phyloP scores from a whole-genome alignment of 2,797 vertebrate genomes.

The Xerus rutilus region DNA sequence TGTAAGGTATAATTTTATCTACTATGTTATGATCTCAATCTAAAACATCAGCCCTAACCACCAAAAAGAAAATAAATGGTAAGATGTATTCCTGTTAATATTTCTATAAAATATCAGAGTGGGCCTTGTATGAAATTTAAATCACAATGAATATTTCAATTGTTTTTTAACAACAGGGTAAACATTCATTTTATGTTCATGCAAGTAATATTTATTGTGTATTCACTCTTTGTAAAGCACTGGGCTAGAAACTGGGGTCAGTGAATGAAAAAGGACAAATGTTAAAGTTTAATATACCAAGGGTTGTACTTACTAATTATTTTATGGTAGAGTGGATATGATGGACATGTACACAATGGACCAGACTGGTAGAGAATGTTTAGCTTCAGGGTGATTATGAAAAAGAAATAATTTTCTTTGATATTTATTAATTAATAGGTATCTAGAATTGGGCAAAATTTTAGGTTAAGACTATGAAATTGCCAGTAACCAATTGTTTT shows the following conservation, averaged over 20 bases:
- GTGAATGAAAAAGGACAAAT: constrained; percentile 21
- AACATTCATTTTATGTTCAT: background rate
- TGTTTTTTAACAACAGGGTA: constrained; percentile 37
- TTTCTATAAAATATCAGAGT: background rate
- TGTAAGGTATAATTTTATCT: background rate
- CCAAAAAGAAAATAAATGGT: background rate
- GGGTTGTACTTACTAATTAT: background rate
- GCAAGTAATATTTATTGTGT: background rate
- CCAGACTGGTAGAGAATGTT: background rate
- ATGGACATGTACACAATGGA: background rate
- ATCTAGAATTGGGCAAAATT: background rate
- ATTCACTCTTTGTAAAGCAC: background rate
- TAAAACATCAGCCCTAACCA: background rate
- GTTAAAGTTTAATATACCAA: constrained; percentile 3
- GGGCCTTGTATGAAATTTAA: background rate
- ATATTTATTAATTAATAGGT: background rate
- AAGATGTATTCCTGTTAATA: background rate
- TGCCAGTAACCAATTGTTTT: background rate
- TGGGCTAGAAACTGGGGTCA: background rate
- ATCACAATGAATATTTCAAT: background rate
- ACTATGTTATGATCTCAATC: background rate
- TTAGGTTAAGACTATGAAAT: constrained; percentile 2
- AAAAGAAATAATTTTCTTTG: background rate
- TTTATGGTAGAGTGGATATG: background rate
- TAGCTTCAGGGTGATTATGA: background rate